A percentile compares a stretch with the other conserved stretches of the same genome.
These are phyloP conservation scores for Xenentodon cancila DNA, from an alignment of 2,797 vertebrate species.

Conservation along the genomic window DNA sequence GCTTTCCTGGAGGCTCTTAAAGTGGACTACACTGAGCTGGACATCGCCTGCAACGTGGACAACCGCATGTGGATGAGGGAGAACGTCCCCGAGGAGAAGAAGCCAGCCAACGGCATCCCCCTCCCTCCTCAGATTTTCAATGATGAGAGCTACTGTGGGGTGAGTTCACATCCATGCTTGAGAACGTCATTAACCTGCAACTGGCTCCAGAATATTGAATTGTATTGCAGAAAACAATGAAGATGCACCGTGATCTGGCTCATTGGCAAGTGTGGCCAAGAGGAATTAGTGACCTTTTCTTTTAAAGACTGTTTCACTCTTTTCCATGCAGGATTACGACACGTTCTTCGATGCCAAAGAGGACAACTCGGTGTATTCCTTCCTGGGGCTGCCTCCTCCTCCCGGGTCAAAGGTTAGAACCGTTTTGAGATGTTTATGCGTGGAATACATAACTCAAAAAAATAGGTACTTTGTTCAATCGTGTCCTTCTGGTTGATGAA, in stretches of 20 bases:
- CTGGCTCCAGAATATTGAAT: background rate
- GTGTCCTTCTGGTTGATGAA: too few relatives aligned
- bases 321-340: conserved; percentile 90
- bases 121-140: conserved; percentile 99
- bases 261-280: background rate
- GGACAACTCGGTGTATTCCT: conserved; percentile 92
- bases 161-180: conserved; percentile 51
- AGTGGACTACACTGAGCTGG: conserved; percentile 92
- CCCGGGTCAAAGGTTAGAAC: conserved; percentile 91
- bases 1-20: conserved; percentile 96
- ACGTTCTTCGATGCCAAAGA: conserved; percentile 98
- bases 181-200: background rate
- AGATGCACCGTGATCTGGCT: background rate
- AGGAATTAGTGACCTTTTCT: too few relatives aligned
- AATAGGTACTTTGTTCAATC: background rate
- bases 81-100: conserved; percentile 94
- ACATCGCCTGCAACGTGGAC: conserved; percentile 95
- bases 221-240: too few relatives aligned
- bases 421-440: conserved; percentile 5
- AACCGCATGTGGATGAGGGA: conserved; percentile 98
- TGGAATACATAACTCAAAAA: background rate
- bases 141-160: conserved; percentile 94
- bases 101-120: conserved; percentile 95
- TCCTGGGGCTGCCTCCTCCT: conserved; percentile 93
- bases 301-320: background rate